Conservation (phyloP, 2,113 vertebrate species). For the Oryzias celebensis region DNA sequence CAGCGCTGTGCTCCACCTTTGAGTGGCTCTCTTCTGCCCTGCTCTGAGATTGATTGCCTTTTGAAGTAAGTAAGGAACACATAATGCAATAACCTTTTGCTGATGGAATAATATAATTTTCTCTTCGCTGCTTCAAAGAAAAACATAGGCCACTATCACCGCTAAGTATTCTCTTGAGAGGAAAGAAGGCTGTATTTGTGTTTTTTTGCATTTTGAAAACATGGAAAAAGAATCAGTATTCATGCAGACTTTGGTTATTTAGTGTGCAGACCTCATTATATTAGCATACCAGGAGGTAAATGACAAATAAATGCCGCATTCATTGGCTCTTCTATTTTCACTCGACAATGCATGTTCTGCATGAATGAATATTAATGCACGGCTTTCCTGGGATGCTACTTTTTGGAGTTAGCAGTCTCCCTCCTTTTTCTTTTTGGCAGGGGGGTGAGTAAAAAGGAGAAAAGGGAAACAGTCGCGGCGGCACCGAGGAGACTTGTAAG, state of each 20-base stretch:
- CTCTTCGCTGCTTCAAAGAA: conserved; percentile 56
- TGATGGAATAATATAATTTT: conserved; percentile 71
- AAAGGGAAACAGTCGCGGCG: conserved; percentile 11
- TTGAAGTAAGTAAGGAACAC: conserved; percentile 64
- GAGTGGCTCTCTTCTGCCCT: conserved; percentile 36
- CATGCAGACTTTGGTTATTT: conserved; percentile 63
- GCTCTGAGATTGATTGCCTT: conserved; percentile 59
- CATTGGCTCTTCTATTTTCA: conserved; percentile 66
- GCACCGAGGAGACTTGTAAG: conserved; percentile 62
- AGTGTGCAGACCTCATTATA: conserved; percentile 65
- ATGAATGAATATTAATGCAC: conserved; percentile 75
- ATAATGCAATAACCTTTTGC: conserved; percentile 68
- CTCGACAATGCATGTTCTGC: conserved; percentile 69
- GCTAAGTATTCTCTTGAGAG: conserved; percentile 64
- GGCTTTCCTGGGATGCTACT: conserved; percentile 50
- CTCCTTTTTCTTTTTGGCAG: conserved; percentile 14
- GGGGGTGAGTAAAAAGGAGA: conserved; percentile 28
- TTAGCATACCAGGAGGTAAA: conserved; percentile 76
- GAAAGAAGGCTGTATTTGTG: conserved; percentile 46
- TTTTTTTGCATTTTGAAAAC: conserved; percentile 49
- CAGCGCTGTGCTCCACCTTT: conserved; percentile 32
- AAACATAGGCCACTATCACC: conserved; percentile 64
- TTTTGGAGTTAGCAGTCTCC: conserved; percentile 46
- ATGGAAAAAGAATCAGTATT: conserved; percentile 54
- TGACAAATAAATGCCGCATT: conserved; percentile 73